Conservation (phyloP, 1,140 invertebrate genomes). For the Cydia splendana region DNA sequence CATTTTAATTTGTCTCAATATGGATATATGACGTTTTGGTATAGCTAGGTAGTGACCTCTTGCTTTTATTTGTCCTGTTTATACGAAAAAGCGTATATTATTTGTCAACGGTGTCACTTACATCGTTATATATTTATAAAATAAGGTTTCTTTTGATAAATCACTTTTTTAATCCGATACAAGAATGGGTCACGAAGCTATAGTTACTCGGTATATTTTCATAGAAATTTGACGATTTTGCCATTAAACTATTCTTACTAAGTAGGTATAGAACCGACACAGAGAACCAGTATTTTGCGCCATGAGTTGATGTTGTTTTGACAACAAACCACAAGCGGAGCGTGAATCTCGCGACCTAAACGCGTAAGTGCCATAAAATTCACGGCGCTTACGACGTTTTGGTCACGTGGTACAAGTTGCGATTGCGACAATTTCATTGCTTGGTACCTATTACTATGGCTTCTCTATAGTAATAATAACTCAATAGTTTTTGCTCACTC, state of each 20-base stretch:
- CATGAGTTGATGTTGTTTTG: too few species aligned
- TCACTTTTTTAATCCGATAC: not conserved
- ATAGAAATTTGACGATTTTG: not conserved
- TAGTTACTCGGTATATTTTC: not conserved
- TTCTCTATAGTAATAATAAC: too few species aligned
- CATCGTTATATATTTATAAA: not conserved
- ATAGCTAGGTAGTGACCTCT: not conserved
- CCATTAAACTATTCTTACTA: too few species aligned
- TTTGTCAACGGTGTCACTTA: not conserved
- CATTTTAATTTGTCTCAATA: not conserved
- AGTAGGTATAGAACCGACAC: too few species aligned
- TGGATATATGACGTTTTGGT: not conserved
- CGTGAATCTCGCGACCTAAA: too few species aligned
- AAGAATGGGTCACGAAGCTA: not conserved
- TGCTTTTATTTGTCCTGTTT: not conserved
- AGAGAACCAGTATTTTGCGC: too few species aligned
- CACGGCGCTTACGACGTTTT: too few species aligned
- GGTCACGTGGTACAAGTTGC: too few species aligned
- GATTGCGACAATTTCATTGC: too few species aligned
- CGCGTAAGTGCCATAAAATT: too few species aligned
- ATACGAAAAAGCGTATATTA: not conserved
- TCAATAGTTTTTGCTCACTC: not conserved
- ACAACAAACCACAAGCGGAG: too few species aligned
- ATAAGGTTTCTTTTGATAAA: not conserved
- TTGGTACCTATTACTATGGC: too few species aligned